Conservation (phyloP, 2,888 invertebrate species). For the Dynastes hyllus region DNA sequence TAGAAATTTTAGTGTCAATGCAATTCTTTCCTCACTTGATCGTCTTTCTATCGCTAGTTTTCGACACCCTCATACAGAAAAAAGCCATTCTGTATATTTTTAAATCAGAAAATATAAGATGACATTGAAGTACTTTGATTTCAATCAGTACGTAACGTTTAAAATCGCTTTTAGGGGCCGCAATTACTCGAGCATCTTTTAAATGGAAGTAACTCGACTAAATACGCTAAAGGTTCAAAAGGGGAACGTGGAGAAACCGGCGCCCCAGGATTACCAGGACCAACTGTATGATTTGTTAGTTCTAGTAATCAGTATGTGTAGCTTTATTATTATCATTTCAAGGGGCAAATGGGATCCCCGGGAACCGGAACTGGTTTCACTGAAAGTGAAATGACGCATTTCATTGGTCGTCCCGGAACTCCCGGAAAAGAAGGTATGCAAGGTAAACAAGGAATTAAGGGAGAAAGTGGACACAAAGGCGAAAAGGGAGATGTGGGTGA, state of each 20-base stretch:
- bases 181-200: no score
- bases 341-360: conserved; percentile 47
- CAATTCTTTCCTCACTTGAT: no score
- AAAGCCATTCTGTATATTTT: no score
- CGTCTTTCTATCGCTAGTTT: no score
- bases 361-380: background rate
- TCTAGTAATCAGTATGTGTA: background rate
- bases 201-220: background rate
- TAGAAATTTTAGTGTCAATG: no score
- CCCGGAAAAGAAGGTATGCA: conserved; percentile 50
- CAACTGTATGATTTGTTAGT: conserved; percentile 30
- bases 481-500: conserved; percentile 60
- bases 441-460: conserved; percentile 66
- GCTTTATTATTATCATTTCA: conserved; percentile 10
- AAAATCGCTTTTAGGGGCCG: no score
- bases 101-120: no score
- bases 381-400: background rate
- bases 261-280: conserved; percentile 15
- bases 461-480: conserved; percentile 65
- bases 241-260: conserved; percentile 55
- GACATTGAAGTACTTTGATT: no score
- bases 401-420: conserved; percentile 51
- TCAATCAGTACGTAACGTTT: no score
- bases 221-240: background rate
- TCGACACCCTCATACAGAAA: no score